These are phyloP conservation scores for Percopsis omiscomaycus DNA, from an alignment of 2,797 vertebrate genomes.

Conservation along the genomic window DNA sequence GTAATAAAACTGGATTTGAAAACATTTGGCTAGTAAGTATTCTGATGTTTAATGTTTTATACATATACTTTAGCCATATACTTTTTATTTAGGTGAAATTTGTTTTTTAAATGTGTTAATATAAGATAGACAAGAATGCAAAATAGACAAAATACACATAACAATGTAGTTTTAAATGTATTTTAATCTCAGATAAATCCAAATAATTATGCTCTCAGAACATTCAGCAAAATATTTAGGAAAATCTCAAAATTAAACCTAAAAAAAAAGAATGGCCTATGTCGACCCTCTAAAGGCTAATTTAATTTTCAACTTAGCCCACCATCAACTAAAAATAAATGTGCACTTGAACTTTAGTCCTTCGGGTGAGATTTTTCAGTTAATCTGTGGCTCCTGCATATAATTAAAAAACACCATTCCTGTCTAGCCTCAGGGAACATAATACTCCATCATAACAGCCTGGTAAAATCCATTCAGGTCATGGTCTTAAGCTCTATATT, in stretches of 20 bases:
- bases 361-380: constrained; percentile 7
- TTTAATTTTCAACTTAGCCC: constrained; percentile 20
- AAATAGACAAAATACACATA: too few relatives aligned
- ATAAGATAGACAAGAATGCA: too few relatives aligned
- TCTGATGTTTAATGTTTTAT: too few relatives aligned
- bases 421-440: constrained; percentile 18
- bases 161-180: too few relatives aligned
- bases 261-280: neutral
- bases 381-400: constrained; percentile 9
- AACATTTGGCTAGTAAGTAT: neutral
- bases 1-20: too few relatives aligned
- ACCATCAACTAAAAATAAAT: neutral
- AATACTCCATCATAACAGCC: constrained; percentile 29
- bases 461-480: constrained; percentile 24
- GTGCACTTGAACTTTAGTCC: constrained; percentile 15
- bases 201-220: neutral
- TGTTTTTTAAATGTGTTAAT: too few relatives aligned
- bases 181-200: neutral
- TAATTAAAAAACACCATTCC: constrained; percentile 30
- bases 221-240: too few relatives aligned
- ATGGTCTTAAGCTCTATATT: constrained; percentile 15
- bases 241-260: too few relatives aligned
- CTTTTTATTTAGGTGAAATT: too few relatives aligned
- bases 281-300: constrained; percentile 2
- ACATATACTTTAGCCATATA: too few relatives aligned